These are phyloP conservation scores for Mesocricetus auratus DNA, from an alignment of 2,113 vertebrate species.

Conservation along the genomic window DNA sequence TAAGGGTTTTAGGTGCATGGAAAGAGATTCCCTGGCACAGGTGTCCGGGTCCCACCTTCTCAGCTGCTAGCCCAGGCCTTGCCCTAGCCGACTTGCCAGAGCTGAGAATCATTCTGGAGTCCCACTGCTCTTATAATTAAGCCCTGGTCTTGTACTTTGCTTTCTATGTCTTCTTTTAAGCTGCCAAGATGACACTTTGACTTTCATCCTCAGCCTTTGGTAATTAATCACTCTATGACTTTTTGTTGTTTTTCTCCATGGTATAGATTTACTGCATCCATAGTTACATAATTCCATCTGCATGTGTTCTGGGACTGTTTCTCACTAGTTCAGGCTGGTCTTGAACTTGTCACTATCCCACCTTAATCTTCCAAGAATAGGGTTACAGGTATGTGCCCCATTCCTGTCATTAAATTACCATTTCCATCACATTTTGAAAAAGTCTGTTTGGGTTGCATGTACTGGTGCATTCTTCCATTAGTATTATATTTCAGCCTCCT, in stretches of 20 bases:
- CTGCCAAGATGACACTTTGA: background rate
- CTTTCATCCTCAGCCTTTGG: conserved; percentile 21
- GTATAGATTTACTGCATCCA: conserved; percentile 5
- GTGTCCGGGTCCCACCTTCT: background rate
- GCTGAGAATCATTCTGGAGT: conserved; percentile 25
- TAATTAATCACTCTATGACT: background rate
- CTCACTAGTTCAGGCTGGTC: background rate
- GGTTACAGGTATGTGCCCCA: background rate
- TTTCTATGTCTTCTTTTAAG: background rate
- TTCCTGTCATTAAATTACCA: background rate
- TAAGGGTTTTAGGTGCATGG: background rate
- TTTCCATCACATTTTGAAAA: conserved; percentile 4
- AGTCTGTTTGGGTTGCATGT: background rate
- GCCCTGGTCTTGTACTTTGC: background rate
- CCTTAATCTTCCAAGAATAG: background rate
- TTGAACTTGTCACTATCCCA: background rate
- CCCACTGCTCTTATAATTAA: background rate
- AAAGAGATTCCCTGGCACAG: background rate
- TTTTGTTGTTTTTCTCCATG: conserved; percentile 42
- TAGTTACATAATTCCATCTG: background rate
- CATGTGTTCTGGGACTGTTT: background rate
- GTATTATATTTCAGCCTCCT: background rate
- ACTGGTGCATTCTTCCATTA: background rate
- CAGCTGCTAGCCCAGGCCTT: background rate
- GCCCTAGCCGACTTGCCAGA: background rate